phyloP scores from a whole-genome alignment of 1,140 invertebrate genomes.

The Drosophila takahashii region DNA sequence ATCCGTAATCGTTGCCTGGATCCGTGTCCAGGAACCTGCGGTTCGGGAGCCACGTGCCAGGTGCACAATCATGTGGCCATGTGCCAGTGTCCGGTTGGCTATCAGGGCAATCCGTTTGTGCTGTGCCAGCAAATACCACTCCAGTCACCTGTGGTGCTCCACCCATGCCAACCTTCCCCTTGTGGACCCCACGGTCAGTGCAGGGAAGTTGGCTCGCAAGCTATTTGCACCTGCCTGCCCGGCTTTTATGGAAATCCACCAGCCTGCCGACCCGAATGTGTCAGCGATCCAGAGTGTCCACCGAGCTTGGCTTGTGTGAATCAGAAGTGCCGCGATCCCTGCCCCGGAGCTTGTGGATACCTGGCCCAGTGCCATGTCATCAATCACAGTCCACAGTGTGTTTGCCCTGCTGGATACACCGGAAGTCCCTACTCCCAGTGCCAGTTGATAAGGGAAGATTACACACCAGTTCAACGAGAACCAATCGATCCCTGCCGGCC shows the following conservation, averaged over 20 bases:
- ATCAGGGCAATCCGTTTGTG: conserved; percentile 75
- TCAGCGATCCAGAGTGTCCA: conserved; percentile 86
- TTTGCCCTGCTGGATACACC: conserved; percentile 88
- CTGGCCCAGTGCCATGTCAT: conserved; percentile 92
- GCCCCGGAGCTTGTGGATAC: conserved; percentile 86
- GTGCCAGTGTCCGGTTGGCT: conserved; percentile 71
- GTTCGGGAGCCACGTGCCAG: conserved; percentile 89
- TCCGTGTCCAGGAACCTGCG: conserved; percentile 91
- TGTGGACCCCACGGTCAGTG: conserved; percentile 87
- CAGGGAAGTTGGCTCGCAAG: conserved; percentile 84
- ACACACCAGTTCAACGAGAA: conserved; percentile 90
- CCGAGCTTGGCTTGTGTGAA: conserved; percentile 86
- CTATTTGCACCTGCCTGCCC: conserved; percentile 85
- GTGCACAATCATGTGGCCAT: conserved; percentile 89
- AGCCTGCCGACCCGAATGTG: conserved; percentile 87
- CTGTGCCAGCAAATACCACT: conserved; percentile 53
- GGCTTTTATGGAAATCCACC: conserved; percentile 87
- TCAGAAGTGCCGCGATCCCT: conserved; percentile 87
- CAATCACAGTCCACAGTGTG: conserved; percentile 93
- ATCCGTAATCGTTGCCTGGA: conserved; percentile 90
- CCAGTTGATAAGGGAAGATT: conserved; percentile 87
- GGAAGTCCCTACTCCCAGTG: conserved; percentile 91
- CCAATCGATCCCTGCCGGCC: conserved; percentile 88
- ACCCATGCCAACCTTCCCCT: conserved; percentile 86
- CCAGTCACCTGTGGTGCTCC: conserved; percentile 84